Evolutionary conservation across 2,797 vertebrate species (phyloP), one percentile per base, ranked within the genome.

Genomic region (Emydoidea blandingii): DNA sequence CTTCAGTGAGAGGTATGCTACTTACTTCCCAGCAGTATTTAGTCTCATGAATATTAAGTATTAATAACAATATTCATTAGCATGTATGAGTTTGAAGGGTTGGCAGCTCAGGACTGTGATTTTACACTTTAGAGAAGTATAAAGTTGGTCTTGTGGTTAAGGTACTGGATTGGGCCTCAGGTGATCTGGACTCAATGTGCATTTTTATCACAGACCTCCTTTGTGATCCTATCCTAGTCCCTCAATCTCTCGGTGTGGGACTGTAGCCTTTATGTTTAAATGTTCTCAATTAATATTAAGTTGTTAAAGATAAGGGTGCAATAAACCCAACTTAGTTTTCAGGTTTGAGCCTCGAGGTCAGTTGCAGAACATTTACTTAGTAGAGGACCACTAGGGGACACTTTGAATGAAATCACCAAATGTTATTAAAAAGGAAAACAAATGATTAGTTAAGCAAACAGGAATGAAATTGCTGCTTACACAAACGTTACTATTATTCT

Each of bases 1-100:
- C 34, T 65, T 96, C 86, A 89, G 41, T 83, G 92, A 21, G 82
- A 93, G 82, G 86, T 92, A 83, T 91, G 83, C 41, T 85, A 87
- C 56, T 23, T 72, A 41, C 9, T 72, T 23, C 37, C 21, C n/a
- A 90, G 93, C 59, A 89, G 12, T n/a, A 23, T 6, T 23, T 87
- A 93, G 81, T 90, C 86, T 86, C 91, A 83, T 87, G 81, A 88
- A 57, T 83, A 81, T 49, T 59, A 92, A 93, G 49, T 86, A 72
- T 29, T 90, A 91, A 72, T 88, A 95, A 95, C 81, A 8, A 76
- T 56, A 72, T 91, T 78, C 50, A 92, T 85, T 88, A 76, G 89
- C 92, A 95, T 81, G 27, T 27, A 79, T 59, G 59, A 41, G n/a
- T 95, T 86, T 87, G 86, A 72, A 41, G 37, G 19, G 8, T 93